phyloP scores from a whole-genome alignment of 2,797 vertebrate genomes.

The Coreius guichenoti region DNA sequence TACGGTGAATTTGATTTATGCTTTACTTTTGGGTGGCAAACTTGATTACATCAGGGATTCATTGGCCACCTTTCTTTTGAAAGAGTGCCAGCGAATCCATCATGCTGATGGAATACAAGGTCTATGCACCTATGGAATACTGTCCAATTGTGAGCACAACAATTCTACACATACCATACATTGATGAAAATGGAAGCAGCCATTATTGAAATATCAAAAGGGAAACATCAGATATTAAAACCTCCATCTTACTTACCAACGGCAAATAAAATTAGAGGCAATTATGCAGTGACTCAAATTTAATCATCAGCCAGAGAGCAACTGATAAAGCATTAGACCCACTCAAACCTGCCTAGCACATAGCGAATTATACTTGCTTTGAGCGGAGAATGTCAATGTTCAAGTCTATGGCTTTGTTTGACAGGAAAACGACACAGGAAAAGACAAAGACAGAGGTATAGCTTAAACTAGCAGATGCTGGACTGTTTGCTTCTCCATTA shows the following conservation, averaged over 20 bases:
- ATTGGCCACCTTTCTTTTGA: conserved; percentile 3
- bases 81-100: conserved; percentile 34
- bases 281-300: conserved; percentile 33
- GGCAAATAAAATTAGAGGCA: conserved; percentile 35
- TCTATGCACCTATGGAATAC: neutral
- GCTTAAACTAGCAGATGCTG: conserved; percentile 3
- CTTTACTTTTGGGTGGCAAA: neutral
- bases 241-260: neutral
- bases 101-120: conserved; percentile 19
- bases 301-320: conserved; percentile 22
- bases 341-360: neutral
- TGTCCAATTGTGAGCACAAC: neutral
- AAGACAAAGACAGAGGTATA: conserved; percentile 21
- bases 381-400: conserved; percentile 7
- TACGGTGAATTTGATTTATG: conserved; percentile 11
- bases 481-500: conserved; percentile 65
- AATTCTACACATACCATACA: neutral
- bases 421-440: conserved; percentile 30
- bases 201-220: conserved; percentile 21
- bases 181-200: conserved; percentile 10
- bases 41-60: neutral
- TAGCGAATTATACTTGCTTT: conserved; percentile 5
- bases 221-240: conserved; percentile 32
- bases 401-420: conserved; percentile 35
- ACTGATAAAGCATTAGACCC: conserved; percentile 15